phyloP scores from a whole-genome alignment of 2,888 invertebrate species.

The Hirtodrosophila histrioides region DNA sequence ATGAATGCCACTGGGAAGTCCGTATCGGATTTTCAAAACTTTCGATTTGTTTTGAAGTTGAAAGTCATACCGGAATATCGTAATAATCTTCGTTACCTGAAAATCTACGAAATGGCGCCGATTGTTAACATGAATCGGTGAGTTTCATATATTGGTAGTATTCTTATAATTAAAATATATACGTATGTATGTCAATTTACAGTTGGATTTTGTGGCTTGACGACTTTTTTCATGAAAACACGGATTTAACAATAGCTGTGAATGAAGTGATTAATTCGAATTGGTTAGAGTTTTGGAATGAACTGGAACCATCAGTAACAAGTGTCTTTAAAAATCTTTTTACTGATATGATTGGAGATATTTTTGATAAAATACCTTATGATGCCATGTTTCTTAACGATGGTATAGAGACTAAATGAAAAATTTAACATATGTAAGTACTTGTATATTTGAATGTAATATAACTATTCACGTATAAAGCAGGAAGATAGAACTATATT shows the following conservation, averaged over 20 bases:
- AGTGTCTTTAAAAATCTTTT: constrained; percentile 32
- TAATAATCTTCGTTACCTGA: constrained; percentile 49
- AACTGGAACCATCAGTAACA: constrained; percentile 46
- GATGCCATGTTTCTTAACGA: constrained; percentile 56
- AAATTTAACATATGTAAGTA: constrained; percentile 4
- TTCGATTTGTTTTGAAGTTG: constrained; percentile 45
- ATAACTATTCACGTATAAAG: background rate
- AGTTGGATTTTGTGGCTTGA: constrained; percentile 55
- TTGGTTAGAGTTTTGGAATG: constrained; percentile 59
- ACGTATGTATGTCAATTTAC: background rate
- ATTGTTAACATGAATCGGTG: constrained; percentile 42
- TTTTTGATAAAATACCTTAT: constrained; percentile 44
- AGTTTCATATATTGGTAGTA: constrained; percentile 5
- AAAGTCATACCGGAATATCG: constrained; percentile 50
- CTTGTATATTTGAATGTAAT: no score
- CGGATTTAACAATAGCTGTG: constrained; percentile 37
- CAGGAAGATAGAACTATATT: background rate
- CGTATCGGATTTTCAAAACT: constrained; percentile 52
- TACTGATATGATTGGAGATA: constrained; percentile 21
- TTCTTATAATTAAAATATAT: background rate
- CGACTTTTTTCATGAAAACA: constrained; percentile 45
- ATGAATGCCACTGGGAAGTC: constrained; percentile 37
- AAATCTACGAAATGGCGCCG: constrained; percentile 45
- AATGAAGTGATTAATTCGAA: constrained; percentile 45
- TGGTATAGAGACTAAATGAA: constrained; percentile 17